Evolutionary conservation across 2,888 invertebrate species (phyloP), one percentile per base, ranked within the genome.

Genomic region (Tachina grossa): DNA sequence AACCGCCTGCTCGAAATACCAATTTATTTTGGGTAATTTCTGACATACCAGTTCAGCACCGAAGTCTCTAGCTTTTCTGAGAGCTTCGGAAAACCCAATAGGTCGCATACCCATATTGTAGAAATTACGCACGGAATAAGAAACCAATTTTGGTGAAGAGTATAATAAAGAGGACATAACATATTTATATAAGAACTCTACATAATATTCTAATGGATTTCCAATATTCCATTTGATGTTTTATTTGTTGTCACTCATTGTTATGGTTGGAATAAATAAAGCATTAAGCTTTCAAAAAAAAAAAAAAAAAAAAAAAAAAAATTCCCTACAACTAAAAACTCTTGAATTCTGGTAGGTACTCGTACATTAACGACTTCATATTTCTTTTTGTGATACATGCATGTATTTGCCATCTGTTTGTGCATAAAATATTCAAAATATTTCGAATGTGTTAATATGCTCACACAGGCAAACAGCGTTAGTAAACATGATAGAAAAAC

Each of bases 341-440:
- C n/a, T 49, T 14, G 5, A 6, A 31, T 49, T 49, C 49, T 49
- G 1, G 13, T 3, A 13, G 14, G 14, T 13, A n/a, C n/a, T n/a
- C n/a, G n/a, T n/a, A 45, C 49, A 49, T 49, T 49, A 14, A 14
- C 14, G 14, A 49, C 8, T 31, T 31, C 6, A 31, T 31, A 6
- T 6, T 31, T 31, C 6, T 31, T 31, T 31, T 31, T 31, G 31
- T 6, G 5, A 6, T 31, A 31, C 31, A 31, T 6, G 31, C 31
- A 31, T 31, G 31, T 31, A 31, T 31, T 31, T 6, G 31, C 31
- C 6, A 31, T n/a, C 14, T 14, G 49, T n/a, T 49, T 49, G 49
- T 14, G 14, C 14, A 49, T 49, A 49, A 77, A 66, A 59, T 72
- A 72, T 83, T 66, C 59, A 76, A 75, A 79, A 83, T 74, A 69